Conservation (phyloP, 2,113 vertebrate genomes). For the Cryptotis parvus region DNA sequence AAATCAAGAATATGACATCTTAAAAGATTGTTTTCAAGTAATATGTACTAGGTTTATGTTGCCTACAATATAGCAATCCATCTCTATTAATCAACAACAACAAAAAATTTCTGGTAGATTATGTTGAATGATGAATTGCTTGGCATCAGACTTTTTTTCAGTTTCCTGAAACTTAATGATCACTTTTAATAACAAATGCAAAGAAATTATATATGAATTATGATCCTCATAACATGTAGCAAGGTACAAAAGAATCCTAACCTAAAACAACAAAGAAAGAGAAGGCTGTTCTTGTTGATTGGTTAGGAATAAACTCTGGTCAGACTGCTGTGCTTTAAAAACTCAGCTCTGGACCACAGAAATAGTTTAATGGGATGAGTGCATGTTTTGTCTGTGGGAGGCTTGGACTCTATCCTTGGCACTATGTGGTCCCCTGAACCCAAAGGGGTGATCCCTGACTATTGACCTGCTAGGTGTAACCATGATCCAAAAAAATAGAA, state of each 20-base stretch:
- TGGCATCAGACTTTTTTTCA: slow-evolving; percentile 55
- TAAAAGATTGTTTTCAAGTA: slow-evolving; percentile 22
- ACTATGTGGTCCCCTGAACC: no score
- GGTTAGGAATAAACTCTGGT: background rate
- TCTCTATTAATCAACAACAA: background rate
- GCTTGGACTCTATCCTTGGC: no score
- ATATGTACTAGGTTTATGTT: background rate
- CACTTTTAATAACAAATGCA: slow-evolving; percentile 31
- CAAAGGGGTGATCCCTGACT: no score
- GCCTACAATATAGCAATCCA: background rate
- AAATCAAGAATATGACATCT: slow-evolving; percentile 46
- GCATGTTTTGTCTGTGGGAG: no score
- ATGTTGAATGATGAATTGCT: slow-evolving; percentile 19
- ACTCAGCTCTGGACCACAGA: no score
- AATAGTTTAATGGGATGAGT: no score
- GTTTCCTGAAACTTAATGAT: slow-evolving; percentile 55
- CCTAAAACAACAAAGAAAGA: background rate
- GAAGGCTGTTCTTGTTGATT: background rate
- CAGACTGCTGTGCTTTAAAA: background rate
- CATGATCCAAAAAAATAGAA: no score
- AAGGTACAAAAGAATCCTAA: background rate
- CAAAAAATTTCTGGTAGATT: background rate
- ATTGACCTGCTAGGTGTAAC: no score
- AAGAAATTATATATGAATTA: slow-evolving; percentile 3
- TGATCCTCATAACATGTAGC: background rate